Evolutionary conservation across 2,888 invertebrate species (phyloP).

Genomic region (Sinelater perroti): DNA sequence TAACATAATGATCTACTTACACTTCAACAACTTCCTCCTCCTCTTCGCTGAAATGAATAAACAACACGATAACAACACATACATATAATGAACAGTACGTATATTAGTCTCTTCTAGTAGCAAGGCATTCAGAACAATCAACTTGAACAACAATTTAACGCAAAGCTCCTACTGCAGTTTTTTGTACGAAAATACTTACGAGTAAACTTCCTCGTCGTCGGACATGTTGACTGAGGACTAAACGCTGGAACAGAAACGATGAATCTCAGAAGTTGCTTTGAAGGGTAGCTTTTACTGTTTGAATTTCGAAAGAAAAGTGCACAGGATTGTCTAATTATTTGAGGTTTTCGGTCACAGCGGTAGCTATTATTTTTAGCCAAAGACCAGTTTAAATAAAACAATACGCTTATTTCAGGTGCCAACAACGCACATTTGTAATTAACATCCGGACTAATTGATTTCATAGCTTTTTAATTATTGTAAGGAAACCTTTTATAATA

Average conservation of each 20-base stretch:
- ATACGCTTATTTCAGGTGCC: background rate
- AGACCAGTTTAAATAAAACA: slow-evolving; percentile 4
- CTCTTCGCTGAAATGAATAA: slow-evolving; percentile 66
- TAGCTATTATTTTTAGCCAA: slow-evolving; percentile 25
- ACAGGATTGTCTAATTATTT: slow-evolving; percentile 19
- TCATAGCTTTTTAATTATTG: too few relatives aligned
- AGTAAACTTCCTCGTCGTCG: slow-evolving; percentile 93
- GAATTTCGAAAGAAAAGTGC: slow-evolving; percentile 11
- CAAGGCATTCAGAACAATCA: slow-evolving; percentile 48
- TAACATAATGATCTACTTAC: slow-evolving; percentile 66
- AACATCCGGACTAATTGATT: too few relatives aligned
- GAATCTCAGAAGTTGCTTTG: slow-evolving; percentile 3
- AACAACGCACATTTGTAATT: background rate
- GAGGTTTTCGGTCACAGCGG: slow-evolving; percentile 3
- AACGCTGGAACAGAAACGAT: slow-evolving; percentile 62
- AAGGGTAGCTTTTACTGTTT: background rate
- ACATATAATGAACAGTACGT: too few relatives aligned
- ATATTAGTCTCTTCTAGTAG: slow-evolving; percentile 44
- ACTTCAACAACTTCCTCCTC: slow-evolving; percentile 80
- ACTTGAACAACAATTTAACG: slow-evolving; percentile 31
- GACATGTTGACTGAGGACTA: slow-evolving; percentile 82
- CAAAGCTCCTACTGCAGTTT: slow-evolving; percentile 37
- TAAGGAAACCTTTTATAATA: too few relatives aligned
- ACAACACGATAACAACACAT: slow-evolving; percentile 10
- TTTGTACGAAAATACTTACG: slow-evolving; percentile 73